phyloP scores from a whole-genome alignment of 2,113 vertebrate genomes.

The Conger conger region DNA sequence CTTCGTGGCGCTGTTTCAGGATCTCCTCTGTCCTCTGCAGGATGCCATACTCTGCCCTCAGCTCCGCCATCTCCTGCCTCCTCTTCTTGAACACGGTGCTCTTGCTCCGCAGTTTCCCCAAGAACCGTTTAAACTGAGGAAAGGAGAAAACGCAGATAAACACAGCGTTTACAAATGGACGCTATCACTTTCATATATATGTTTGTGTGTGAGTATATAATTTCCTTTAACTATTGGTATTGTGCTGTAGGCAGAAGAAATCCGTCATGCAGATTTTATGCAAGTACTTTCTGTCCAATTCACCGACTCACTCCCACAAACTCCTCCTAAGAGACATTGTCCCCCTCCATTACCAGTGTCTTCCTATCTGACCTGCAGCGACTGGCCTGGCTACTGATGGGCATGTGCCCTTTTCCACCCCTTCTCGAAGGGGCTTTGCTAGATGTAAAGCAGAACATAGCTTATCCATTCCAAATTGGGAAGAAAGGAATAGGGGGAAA shows the following conservation, averaged over 20 bases:
- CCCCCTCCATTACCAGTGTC: neutral
- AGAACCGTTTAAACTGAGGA: constrained; percentile 85
- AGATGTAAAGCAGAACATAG: neutral
- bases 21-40: constrained; percentile 93
- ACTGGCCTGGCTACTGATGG: neutral
- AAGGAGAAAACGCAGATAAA: constrained; percentile 23
- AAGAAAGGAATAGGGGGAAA: neutral
- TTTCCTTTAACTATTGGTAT: neutral
- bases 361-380: neutral
- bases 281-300: neutral
- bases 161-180: too few relatives aligned
- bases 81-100: constrained; percentile 86
- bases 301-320: neutral
- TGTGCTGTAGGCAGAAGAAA: too few relatives aligned
- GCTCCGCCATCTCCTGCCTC: constrained; percentile 80
- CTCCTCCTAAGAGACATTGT: neutral
- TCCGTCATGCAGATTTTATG: too few relatives aligned
- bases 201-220: neutral
- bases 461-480: neutral
- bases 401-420: too few relatives aligned
- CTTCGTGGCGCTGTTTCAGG: constrained; percentile 79
- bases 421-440: too few relatives aligned
- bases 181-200: neutral
- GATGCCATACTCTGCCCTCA: constrained; percentile 84
- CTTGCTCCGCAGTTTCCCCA: constrained; percentile 88